Conservation (phyloP, 1,140 invertebrate genomes). For the Teleopsis dalmanni region DNA sequence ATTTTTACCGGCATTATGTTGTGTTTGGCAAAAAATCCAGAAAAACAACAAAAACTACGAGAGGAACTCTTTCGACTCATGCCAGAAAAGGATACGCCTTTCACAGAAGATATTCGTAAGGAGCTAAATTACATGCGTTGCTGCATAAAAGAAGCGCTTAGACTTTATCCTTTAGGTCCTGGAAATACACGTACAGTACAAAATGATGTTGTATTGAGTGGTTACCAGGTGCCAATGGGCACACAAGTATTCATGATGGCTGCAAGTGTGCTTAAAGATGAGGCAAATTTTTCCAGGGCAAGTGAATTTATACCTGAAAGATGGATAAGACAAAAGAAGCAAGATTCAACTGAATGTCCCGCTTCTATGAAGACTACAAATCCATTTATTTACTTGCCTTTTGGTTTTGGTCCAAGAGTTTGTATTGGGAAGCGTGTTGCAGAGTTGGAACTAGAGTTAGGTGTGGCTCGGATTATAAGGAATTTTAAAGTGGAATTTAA, state of each 20-base stretch:
- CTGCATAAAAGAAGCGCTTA: constrained; percentile 57
- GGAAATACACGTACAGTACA: constrained; percentile 46
- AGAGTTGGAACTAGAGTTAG: constrained; percentile 60
- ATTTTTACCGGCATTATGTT: constrained; percentile 16
- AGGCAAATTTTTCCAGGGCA: constrained; percentile 48
- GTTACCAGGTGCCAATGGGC: constrained; percentile 55
- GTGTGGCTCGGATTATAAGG: constrained; percentile 52
- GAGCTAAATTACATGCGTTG: constrained; percentile 56
- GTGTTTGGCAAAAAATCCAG: constrained; percentile 52
- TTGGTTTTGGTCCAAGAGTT: constrained; percentile 54
- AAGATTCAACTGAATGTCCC: not conserved
- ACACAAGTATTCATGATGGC: constrained; percentile 42
- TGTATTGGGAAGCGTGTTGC: constrained; percentile 60
- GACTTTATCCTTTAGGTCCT: constrained; percentile 47
- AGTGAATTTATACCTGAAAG: constrained; percentile 53
- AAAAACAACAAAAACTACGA: constrained; percentile 58
- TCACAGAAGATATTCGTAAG: constrained; percentile 50
- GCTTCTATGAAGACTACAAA: constrained; percentile 45
- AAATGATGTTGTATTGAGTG: constrained; percentile 51
- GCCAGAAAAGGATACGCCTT: constrained; percentile 41
- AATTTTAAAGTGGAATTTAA: constrained; percentile 52
- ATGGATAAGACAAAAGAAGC: constrained; percentile 44
- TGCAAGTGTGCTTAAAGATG: constrained; percentile 44
- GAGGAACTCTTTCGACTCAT: constrained; percentile 53
- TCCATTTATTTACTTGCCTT: constrained; percentile 52